These are phyloP conservation scores for Metridium senile DNA, from an alignment of 92 coral and sea anemone genomes.

Conservation along the genomic window DNA sequence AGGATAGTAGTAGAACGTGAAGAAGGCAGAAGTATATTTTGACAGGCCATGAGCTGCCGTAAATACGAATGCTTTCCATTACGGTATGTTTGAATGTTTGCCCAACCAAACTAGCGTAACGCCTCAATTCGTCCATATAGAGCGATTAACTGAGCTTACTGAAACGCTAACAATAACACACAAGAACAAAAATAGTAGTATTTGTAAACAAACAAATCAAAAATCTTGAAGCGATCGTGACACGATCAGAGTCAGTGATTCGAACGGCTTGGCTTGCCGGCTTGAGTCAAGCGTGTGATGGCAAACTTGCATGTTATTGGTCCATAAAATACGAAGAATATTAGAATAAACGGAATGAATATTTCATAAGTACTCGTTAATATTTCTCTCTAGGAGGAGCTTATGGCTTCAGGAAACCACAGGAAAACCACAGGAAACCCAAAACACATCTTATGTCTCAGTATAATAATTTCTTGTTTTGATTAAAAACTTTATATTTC, in stretches of 20 bases:
- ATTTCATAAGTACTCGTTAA: constrained; percentile 26
- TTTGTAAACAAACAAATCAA: not conserved
- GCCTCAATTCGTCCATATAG: constrained; percentile 31
- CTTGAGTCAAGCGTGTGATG: not conserved
- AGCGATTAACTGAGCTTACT: not conserved
- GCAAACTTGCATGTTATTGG: constrained; percentile 16
- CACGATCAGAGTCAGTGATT: not conserved
- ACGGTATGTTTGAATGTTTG: constrained; percentile 23
- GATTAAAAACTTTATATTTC: too few relatives aligned
- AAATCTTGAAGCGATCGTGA: not conserved
- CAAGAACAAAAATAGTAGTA: not conserved
- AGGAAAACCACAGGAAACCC: constrained; percentile 1
- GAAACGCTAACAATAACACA: not conserved
- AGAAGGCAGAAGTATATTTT: constrained; percentile 65
- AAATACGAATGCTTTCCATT: constrained; percentile 26
- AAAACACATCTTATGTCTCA: not conserved
- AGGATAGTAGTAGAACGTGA: constrained; percentile 62
- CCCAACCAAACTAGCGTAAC: constrained; percentile 24
- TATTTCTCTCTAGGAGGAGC: constrained; percentile 8
- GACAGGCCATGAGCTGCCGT: constrained; percentile 50
- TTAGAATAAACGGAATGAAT: constrained; percentile 21
- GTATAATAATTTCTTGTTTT: too few relatives aligned
- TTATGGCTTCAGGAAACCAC: not conserved
- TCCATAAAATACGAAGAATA: not conserved
- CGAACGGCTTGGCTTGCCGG: constrained; percentile 6